Evolutionary conservation across 1,140 invertebrate genomes (phyloP), one percentile per base, ranked within the genome.

Genomic region (Nymphalis io): DNA sequence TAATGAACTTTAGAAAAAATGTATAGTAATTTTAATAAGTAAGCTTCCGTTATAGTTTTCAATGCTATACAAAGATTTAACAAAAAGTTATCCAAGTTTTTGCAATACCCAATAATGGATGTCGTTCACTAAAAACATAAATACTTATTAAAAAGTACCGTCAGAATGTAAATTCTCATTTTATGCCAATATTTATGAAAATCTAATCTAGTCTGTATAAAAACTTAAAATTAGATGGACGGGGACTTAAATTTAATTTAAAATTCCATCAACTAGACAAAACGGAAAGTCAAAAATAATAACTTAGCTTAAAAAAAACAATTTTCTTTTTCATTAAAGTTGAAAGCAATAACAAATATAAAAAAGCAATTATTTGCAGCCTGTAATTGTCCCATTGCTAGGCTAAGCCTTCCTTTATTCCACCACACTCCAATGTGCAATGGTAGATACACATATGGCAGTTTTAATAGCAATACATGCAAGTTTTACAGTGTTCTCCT

Each of bases 11-110:
- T 2, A 46, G 42, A 16, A 46, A 46, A 46, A n/a, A 18, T 46
- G 13, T n/a, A 15, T 46, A n/a, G n/a, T 46, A 46, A 46, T n/a
- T 46, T 46, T 46, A 46, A n/a, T 46, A 46, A 15, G 42, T 46
- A 2, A 16, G 42, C 15, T n/a, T 46, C 42, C 15, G n/a, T 46
- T 46, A 46, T 46, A 46, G 42, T 46, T 46, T 42, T 46, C n/a
- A 46, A n/a, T 16, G n/a, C 6, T n/a, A n/a, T 46, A 46, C n/a
- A 16, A 46, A 46, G 42, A 46, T 15, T 46, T 46, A 46, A n/a
- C n/a, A 46, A 46, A 46, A 18, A 46, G 15, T 46, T 46, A 15
- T 46, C n/a, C n/a, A 15, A 46, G 42, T 46, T 46, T 46, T 46
- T 46, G 8, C 42, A 46, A 46, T 15, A 18, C n/a, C 42, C 3